Base-by-base conservation (phyloP, 2,888 invertebrate genomes). In the Plutella xylostella region DNA sequence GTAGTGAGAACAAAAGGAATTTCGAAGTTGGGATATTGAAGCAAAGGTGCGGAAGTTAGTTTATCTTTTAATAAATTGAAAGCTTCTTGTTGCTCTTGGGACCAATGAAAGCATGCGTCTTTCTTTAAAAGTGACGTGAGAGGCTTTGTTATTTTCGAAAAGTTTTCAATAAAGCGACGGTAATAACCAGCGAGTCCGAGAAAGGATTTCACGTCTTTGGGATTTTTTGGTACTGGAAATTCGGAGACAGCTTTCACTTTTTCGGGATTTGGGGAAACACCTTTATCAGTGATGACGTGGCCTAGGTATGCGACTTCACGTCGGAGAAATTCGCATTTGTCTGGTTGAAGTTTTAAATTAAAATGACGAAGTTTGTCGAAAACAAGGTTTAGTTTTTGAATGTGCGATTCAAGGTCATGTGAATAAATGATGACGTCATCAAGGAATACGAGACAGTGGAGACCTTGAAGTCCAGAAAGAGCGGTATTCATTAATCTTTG, bases 301-400 rank as follows among this genome's bases (percentile, higher is more conserved):
- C 68, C 66, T 4, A 71, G 46, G 45, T 60, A 64, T 33, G 53
- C 51, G 2, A 71, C 21, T 21, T 54, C 35, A 5, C 47, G 42
- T 21, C 41, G 18, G 46, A 54, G 56, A 47, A 62, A 60, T 1
- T 47, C 1, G 44, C 55, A 55, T 47, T 68, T 67, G 0, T 54
- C 52, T n/a, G 40, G 14, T n/a, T 57, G 58, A 0, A 72, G 37
- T 0, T 54, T 59, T 18, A 45, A 31, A n/a, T 31, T 33, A 3
- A 42, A 37, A 1, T 6, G 31, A 11, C 20, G 20, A 3, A 46
- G 12, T n/a, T 37, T 30, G 1, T 34, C 38, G 7, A 30, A 7
- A 2, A 46, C 42, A 3, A 19, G 5, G 4, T 38, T n/a, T 25
- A 46, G 25, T 2, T 38, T 11, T 3, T 11, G n/a, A 2, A 46